Conservation (phyloP, 1,140 invertebrate genomes). For the Anthonomus grandis region DNA sequence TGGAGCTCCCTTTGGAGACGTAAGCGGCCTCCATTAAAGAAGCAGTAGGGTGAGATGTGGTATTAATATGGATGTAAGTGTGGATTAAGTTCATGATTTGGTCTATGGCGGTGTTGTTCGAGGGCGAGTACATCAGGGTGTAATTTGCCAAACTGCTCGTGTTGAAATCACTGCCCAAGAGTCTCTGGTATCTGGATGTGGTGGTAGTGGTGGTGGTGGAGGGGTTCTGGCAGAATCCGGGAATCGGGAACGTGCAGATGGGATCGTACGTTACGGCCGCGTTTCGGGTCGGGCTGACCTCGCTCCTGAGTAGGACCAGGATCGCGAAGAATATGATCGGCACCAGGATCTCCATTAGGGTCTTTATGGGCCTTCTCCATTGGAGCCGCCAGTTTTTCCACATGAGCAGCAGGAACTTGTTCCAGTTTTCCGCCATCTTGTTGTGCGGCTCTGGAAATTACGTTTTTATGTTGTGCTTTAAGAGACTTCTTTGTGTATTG, state of each 20-base stretch:
- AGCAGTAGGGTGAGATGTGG: too few species aligned
- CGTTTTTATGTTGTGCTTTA: too few species aligned
- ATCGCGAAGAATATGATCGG: slow-evolving; percentile 69
- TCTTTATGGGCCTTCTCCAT: slow-evolving; percentile 68
- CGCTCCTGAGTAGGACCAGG: slow-evolving; percentile 60
- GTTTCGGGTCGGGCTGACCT: slow-evolving; percentile 48
- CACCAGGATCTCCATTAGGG: slow-evolving; percentile 65
- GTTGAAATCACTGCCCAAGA: too few species aligned
- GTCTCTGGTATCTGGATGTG: too few species aligned
- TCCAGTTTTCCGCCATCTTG: slow-evolving; percentile 45
- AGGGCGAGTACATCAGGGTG: too few species aligned
- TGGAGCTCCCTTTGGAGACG: slow-evolving; percentile 40
- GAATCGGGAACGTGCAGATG: slow-evolving; percentile 29
- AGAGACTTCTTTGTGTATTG: too few species aligned
- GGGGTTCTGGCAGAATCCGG: not conserved
- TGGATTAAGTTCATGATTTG: too few species aligned
- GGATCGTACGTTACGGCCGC: slow-evolving; percentile 40
- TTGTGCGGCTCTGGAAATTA: too few species aligned
- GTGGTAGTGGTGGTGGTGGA: not conserved
- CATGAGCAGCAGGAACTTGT: slow-evolving; percentile 66
- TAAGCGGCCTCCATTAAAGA: too few species aligned
- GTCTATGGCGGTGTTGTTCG: too few species aligned
- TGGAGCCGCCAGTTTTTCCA: slow-evolving; percentile 86
- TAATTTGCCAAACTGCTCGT: too few species aligned
- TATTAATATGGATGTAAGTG: too few species aligned